phyloP scores from a whole-genome alignment of 2,888 invertebrate genomes.

The Leptogaster cylindrica region DNA sequence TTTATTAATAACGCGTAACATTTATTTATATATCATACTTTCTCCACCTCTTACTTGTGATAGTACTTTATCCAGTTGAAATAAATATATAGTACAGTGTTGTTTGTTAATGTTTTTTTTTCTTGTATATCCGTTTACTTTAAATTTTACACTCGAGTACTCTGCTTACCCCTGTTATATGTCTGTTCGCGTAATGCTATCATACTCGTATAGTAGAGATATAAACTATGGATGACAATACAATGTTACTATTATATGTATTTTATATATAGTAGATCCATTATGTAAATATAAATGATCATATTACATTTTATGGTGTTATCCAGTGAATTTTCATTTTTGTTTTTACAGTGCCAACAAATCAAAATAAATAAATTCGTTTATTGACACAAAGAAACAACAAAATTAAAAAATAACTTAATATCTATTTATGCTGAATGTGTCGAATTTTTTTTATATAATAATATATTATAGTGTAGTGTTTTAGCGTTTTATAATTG shows the following conservation, averaged over 20 bases:
- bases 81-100: constrained; percentile 24
- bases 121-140: not conserved
- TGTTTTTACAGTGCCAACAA: constrained; percentile 34
- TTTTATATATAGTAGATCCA: constrained; percentile 35
- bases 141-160: constrained; percentile 18
- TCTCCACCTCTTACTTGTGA: constrained; percentile 37
- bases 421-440: constrained; percentile 16
- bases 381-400: constrained; percentile 29
- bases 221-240: constrained; percentile 36
- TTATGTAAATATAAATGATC: constrained; percentile 39
- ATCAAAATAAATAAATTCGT: not conserved
- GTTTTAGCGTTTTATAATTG: constrained; percentile 14
- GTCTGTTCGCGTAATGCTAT: constrained; percentile 11
- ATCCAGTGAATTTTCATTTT: constrained; percentile 41
- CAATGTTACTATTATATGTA: constrained; percentile 38
- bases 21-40: constrained; percentile 61
- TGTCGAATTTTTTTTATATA: constrained; percentile 11
- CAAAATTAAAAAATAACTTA: constrained; percentile 24
- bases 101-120: constrained; percentile 11
- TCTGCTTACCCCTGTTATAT: constrained; percentile 11
- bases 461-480: constrained; percentile 21
- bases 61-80: constrained; percentile 26
- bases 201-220: constrained; percentile 18
- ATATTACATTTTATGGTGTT: constrained; percentile 42
- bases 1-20: constrained; percentile 76